Base-by-base conservation (phyloP, 2,888 invertebrate genomes). In the Ditylenchus weischeri region DNA sequence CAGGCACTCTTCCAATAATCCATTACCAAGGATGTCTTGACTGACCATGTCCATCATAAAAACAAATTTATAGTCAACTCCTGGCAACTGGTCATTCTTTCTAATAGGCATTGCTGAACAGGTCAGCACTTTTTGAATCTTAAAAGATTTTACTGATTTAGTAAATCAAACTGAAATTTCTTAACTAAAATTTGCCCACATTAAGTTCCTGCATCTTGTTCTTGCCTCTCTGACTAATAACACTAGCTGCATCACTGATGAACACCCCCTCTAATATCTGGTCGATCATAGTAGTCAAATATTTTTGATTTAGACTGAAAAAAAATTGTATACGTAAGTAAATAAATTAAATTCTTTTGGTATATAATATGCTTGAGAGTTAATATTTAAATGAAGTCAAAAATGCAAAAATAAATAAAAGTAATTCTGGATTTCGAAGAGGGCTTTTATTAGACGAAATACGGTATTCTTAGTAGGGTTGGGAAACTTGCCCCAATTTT, bases 81-180 rank as follows among this genome's bases (percentile, higher is more conserved):
- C 68, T 15, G 67, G 62, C 36, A 79, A n/a, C 18, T 68, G 65
- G 23, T 73, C 63, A 11, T 67, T 66, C 11, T 66, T 57, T 7
- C 68, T 68, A 21, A 78, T 71, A 5, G 73, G 65, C 65, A 72
- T 62, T 8, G 74, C 75, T 0, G 75, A 74, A 15, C 74, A 69
- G 13, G 78, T 79, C 65, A 78, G 57, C 13, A 78, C 72, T 15
- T 72, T 72, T 4, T 67, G 63, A 29, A 78, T 74, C 76, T 78
- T 5, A 66, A 38, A 62, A 2, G 1, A 54, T 23, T 21, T 18
- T 2, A 54, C 4, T 23, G 54, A 2, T 21, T 54, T 11, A 54
- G 54, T 2, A 11, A 21, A 51, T 10, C 51, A 23, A 11, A 13
- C 23, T n/a, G n/a, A 1, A 11, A n/a, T n/a, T n/a, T n/a, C n/a